Percentiles rank a stretch among this genome's conserved stretches.
phyloP scores from a whole-genome alignment of 1,140 invertebrate species.

The Drosophila sucinea region DNA sequence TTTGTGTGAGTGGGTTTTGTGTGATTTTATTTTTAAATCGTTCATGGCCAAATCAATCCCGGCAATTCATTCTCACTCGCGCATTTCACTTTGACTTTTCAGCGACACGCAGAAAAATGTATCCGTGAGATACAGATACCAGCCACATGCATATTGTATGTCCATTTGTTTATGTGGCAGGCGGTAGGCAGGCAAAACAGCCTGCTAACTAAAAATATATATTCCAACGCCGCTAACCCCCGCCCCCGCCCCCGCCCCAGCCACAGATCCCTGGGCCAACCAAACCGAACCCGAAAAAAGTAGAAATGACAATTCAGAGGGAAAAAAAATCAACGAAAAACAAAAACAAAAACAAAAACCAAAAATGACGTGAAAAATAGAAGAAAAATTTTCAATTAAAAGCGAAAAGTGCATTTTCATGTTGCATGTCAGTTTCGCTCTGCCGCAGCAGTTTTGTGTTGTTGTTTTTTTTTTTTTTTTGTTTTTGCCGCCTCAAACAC shows the following conservation, averaged over 20 bases:
- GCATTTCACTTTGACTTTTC: conserved; percentile 67
- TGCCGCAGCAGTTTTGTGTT: conserved; percentile 11
- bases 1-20: conserved; percentile 17
- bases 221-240: conserved; percentile 18
- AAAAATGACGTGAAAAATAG: conserved; percentile 62
- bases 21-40: conserved; percentile 26
- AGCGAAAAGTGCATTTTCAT: conserved; percentile 81
- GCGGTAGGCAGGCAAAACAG: conserved; percentile 30
- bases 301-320: conserved; percentile 41
- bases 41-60: conserved; percentile 65
- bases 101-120: conserved; percentile 6
- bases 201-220: conserved; percentile 50
- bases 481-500: background rate
- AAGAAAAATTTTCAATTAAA: conserved; percentile 78
- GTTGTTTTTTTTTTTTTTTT: conserved; percentile 19
- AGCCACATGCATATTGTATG: conserved; percentile 32
- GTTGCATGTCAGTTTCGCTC: conserved; percentile 69
- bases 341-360: conserved; percentile 35
- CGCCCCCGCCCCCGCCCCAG: too few species aligned
- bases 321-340: background rate
- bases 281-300: conserved; percentile 35
- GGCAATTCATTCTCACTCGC: conserved; percentile 52
- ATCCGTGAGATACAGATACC: conserved; percentile 10
- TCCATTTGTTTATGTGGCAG: conserved; percentile 10
- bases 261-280: background rate